Conservation (phyloP, 2,797 vertebrate genomes). For the Psittacula derbiana region DNA sequence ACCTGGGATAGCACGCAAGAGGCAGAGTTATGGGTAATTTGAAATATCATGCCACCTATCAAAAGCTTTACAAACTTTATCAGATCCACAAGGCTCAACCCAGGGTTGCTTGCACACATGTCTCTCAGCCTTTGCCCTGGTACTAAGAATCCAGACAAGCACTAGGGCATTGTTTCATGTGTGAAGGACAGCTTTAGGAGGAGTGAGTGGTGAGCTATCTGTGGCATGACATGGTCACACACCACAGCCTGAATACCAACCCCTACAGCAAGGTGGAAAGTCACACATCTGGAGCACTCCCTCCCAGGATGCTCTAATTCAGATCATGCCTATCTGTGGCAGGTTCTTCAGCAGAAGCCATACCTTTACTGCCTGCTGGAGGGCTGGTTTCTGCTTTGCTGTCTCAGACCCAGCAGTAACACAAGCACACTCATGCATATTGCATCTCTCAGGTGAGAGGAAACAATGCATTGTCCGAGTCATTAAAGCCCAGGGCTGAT, state of each 20-base stretch:
- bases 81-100: not conserved
- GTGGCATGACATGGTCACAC: rapidly evolving
- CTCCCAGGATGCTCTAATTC: not conserved
- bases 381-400: not conserved
- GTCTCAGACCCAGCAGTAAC: conserved; percentile 29
- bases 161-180: not conserved
- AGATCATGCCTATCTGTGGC: rapidly evolving
- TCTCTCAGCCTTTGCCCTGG: not conserved
- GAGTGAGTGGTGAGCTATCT: not conserved
- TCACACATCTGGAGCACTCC: not conserved
- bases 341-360: not conserved
- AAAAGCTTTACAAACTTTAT: not conserved
- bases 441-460: conserved; percentile 44
- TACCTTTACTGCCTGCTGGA: not conserved
- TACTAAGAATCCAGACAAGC: not conserved
- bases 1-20: rapidly evolving
- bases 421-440: conserved; percentile 54
- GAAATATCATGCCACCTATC: not conserved
- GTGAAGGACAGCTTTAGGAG: not conserved
- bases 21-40: not conserved
- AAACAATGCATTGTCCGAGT: conserved; percentile 43
- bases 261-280: not conserved
- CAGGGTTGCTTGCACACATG: rapidly evolving
- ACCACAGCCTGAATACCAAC: not conserved
- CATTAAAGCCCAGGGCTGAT: conserved; percentile 59